These are phyloP conservation scores for Allenopithecus nigroviridis DNA, from an alignment of 2,797 vertebrate genomes.

Conservation along the genomic window DNA sequence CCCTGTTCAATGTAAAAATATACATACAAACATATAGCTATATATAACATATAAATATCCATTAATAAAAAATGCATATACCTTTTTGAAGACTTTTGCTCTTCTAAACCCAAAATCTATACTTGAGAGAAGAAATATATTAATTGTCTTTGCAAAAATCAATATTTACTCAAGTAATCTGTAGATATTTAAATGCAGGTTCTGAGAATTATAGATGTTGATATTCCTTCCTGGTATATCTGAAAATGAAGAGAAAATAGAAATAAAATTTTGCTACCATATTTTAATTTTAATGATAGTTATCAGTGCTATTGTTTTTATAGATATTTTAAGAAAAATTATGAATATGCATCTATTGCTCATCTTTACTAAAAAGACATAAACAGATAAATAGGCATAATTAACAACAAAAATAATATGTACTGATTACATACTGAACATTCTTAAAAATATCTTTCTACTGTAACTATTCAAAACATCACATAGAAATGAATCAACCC, in stretches of 20 bases:
- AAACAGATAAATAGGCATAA: not conserved
- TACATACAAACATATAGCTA: not conserved
- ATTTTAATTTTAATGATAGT: slow-evolving; percentile 54
- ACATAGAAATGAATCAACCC: not conserved
- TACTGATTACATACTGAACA: not conserved
- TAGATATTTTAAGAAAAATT: slow-evolving; percentile 23
- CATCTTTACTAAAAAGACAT: slow-evolving; percentile 16
- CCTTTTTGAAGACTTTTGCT: slow-evolving; percentile 13
- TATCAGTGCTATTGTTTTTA: slow-evolving; percentile 21
- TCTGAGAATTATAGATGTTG: slow-evolving; percentile 40
- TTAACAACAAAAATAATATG: slow-evolving; percentile 12
- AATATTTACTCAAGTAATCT: slow-evolving; percentile 46
- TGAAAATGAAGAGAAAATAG: not conserved
- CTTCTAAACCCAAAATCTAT: slow-evolving; percentile 17
- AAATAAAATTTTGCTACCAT: slow-evolving; percentile 1
- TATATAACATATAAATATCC: not conserved
- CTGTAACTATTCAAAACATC: not conserved
- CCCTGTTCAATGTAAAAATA: not conserved
- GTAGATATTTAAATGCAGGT: slow-evolving; percentile 31
- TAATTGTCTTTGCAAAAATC: slow-evolving; percentile 34
- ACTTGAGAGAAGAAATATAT: slow-evolving; percentile 26
- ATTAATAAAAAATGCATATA: not conserved
- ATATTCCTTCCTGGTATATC: not conserved
- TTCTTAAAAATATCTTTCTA: not conserved
- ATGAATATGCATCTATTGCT: slow-evolving; percentile 28